Percentiles rank a stretch among this genome's conserved stretches.
These are phyloP conservation scores for Oligia latruncula DNA, from an alignment of 2,888 invertebrate species.

Conservation along the genomic window DNA sequence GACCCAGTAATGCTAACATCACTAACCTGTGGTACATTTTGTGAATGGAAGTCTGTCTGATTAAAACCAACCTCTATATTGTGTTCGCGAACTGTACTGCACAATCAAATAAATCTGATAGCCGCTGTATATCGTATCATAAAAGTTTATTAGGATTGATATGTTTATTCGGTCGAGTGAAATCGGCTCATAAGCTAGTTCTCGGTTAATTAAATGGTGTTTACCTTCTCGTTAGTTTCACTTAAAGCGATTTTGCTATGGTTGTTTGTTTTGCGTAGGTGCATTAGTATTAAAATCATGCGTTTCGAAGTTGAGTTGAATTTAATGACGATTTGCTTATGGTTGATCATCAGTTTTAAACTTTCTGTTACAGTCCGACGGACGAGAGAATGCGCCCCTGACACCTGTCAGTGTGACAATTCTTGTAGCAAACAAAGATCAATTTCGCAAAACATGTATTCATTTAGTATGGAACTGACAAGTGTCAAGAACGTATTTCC, in stretches of 20 bases:
- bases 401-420: neutral
- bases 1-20: conserved; percentile 58
- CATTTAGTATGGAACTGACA: neutral
- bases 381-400: neutral
- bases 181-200: conserved; percentile 53
- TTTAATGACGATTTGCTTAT: conserved; percentile 13
- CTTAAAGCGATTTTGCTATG: conserved; percentile 31
- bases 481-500: neutral
- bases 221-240: conserved; percentile 50
- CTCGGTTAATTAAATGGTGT: conserved; percentile 52
- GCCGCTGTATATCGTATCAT: conserved; percentile 39
- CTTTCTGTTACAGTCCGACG: neutral
- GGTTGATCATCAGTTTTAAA: neutral
- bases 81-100: conserved; percentile 45
- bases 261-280: conserved; percentile 32
- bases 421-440: neutral
- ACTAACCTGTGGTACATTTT: conserved; percentile 53
- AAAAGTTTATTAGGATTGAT: conserved; percentile 57
- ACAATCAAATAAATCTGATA: conserved; percentile 54
- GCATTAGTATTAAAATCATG: conserved; percentile 27
- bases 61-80: conserved; percentile 55
- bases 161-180: conserved; percentile 47
- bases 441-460: neutral
- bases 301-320: conserved; percentile 2
- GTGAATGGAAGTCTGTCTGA: conserved; percentile 63